These are phyloP conservation scores for Cyprinodon tularosa DNA, from an alignment of 2,113 vertebrate species.

Conservation along the genomic window DNA sequence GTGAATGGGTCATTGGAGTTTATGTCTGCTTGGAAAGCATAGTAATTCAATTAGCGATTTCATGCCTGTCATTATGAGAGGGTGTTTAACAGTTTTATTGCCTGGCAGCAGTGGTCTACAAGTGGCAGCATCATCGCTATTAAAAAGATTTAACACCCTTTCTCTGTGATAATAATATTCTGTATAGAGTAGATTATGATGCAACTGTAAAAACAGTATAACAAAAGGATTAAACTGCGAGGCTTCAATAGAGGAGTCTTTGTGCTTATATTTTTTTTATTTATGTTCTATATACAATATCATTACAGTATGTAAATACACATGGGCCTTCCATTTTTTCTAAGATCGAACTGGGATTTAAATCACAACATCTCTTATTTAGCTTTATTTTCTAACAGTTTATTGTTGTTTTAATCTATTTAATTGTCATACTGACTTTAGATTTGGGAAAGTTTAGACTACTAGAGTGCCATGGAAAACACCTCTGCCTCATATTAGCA, in stretches of 20 bases:
- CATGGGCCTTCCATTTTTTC: too few species aligned
- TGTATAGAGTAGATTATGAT: background rate
- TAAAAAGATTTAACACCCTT: constrained; percentile 20
- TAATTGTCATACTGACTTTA: background rate
- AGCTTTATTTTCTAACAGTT: too few species aligned
- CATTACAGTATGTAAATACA: too few species aligned
- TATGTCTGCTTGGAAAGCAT: constrained; percentile 9
- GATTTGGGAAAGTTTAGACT: background rate
- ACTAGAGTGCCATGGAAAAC: too few species aligned
- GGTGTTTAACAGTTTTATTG: constrained; percentile 26
- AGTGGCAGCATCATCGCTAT: constrained; percentile 24
- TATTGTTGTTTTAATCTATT: too few species aligned
- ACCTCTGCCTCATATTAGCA: too few species aligned
- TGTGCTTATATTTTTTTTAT: too few species aligned
- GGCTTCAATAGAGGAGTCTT: background rate
- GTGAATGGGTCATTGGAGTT: constrained; percentile 17
- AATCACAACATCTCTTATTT: background rate
- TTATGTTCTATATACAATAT: too few species aligned
- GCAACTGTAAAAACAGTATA: background rate
- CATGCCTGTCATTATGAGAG: constrained; percentile 23
- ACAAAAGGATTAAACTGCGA: background rate
- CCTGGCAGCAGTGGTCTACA: constrained; percentile 3
- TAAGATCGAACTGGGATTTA: background rate
- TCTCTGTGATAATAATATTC: constrained; percentile 1
- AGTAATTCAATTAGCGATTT: constrained; percentile 32